Evolutionary conservation across 2,888 invertebrate species (phyloP).

Genomic region (Cosmia trapezina): DNA sequence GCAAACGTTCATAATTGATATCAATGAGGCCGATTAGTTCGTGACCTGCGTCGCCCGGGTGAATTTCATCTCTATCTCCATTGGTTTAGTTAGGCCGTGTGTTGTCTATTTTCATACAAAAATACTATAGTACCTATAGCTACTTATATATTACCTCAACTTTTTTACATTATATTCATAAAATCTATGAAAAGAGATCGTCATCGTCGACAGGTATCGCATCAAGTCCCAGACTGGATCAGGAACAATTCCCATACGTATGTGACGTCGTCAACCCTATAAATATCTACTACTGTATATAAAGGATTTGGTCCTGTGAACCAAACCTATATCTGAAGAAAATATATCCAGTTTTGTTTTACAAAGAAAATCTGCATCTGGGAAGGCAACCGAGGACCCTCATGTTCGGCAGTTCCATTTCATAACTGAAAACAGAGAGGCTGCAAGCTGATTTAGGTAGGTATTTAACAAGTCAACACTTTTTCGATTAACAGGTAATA

Average conservation of each 20-base stretch:
- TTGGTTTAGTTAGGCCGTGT: no score
- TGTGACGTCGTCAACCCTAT: constrained; percentile 30
- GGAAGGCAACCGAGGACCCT: background rate
- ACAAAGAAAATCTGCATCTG: background rate
- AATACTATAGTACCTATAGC: no score
- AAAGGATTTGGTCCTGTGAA: background rate
- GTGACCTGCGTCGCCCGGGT: no score
- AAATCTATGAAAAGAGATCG: no score
- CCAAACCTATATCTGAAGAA: background rate
- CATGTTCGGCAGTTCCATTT: background rate
- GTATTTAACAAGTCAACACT: background rate
- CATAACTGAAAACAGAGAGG: background rate
- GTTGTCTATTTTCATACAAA: no score
- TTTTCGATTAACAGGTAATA: background rate
- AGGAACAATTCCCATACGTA: constrained; percentile 19
- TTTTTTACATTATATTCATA: no score
- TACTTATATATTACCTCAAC: no score
- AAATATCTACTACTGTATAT: constrained; percentile 31
- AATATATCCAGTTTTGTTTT: background rate
- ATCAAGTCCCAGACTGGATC: no score
- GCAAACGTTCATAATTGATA: background rate
- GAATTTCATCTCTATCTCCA: no score
- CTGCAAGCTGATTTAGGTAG: background rate
- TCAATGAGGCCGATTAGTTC: background rate
- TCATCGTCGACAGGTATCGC: no score